Evolutionary conservation across 2,797 vertebrate species (phyloP), one percentile per base, ranked within the genome.

Genomic region (Hozukius guyotensis): DNA sequence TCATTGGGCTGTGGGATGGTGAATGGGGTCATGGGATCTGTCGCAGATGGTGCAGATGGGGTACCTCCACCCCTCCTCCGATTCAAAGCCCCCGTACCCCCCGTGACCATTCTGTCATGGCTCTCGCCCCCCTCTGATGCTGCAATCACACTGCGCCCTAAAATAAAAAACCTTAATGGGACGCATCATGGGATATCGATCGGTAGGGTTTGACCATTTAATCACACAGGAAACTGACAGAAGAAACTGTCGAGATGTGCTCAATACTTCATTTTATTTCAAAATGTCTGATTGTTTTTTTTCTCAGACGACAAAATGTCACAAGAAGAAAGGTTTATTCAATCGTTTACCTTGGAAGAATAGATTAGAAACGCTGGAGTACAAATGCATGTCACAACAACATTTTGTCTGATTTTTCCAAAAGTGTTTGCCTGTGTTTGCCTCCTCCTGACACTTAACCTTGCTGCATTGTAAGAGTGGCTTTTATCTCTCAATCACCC

Each of bases 1-100:
- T 84, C 75, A 83, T 85, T 80, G 88, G 89, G 65, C 22, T 11
- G 24, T 18, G 5, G 78, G 65, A 60, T 6, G 55, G 78, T 84
- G 84, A 95, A 94, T 87, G 92, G 88, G 94, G 92, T 95, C 90
- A 92, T 91, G 94, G 89, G 93, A 94, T 91, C 82, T n/a, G 36
- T 78, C 91, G 46, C 94, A 94, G 91, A 94, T 95, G 94, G 91
- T 87, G 90, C 90, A 90, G 82, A 90, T 85, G 89, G 86, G 89
- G 84, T 82, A 72, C 73, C 31, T 56, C 88, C 25, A 22, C 85
- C 83, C 80, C 78, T 79, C 78, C 81, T 73, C 46, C 4, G 14
- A 72, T 67, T 70, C 63, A 49, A 49, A 76, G 73, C 72, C 72
- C 72, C 71, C 10, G 25, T 71, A 72, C 64, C 63, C 64, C 3